Conservation (phyloP, 1,140 invertebrate species). For the Papilio machaon region DNA sequence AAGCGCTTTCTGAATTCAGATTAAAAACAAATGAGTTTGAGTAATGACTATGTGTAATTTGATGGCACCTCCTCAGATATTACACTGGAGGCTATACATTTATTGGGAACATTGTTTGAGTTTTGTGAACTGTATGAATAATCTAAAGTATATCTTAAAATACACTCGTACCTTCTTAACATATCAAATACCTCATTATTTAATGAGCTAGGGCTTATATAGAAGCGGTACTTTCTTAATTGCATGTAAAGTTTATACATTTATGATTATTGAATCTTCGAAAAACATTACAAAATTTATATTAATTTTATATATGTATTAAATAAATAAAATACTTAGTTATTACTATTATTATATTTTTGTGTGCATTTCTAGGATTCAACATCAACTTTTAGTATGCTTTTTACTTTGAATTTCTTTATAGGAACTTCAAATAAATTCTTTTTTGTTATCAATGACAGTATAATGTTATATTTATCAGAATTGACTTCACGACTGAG, state of each 20-base stretch:
- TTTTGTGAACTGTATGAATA: slow-evolving; percentile 28
- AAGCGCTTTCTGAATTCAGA: slow-evolving; percentile 43
- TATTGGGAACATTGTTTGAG: slow-evolving; percentile 44
- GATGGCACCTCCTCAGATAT: slow-evolving; percentile 38
- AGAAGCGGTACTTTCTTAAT: neutral
- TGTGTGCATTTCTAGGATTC: too few species aligned
- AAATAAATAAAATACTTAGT: too few species aligned
- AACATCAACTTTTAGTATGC: too few species aligned
- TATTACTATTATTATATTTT: too few species aligned
- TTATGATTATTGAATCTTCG: neutral
- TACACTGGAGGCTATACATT: slow-evolving; percentile 33
- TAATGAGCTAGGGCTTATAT: neutral
- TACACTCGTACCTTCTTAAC: neutral
- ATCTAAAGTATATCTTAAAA: neutral
- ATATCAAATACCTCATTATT: neutral
- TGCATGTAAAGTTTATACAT: neutral
- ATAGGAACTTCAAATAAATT: too few species aligned
- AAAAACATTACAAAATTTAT: too few species aligned
- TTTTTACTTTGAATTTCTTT: too few species aligned
- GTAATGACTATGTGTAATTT: slow-evolving; percentile 51
- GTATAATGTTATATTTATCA: neutral
- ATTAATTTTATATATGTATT: too few species aligned
- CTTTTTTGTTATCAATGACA: neutral
- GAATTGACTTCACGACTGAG: neutral
- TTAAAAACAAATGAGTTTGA: slow-evolving; percentile 53